Base-by-base conservation (phyloP, 1,140 invertebrate genomes). In the Drosophila pruinosa region DNA sequence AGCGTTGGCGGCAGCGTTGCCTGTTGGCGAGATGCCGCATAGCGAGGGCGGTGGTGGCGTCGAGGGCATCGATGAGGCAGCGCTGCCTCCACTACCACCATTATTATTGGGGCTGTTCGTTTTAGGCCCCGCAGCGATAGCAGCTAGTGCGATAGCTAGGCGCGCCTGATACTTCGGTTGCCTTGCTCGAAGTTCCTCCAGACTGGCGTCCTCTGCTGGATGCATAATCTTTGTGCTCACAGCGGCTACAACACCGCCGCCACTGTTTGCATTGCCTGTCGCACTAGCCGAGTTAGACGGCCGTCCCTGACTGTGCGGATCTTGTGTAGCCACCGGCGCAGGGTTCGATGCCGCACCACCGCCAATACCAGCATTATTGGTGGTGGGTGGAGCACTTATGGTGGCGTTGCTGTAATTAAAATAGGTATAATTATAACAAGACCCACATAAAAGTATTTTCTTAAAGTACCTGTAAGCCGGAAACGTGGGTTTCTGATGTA, bases 161-260 rank as follows among this genome's bases (percentile, higher is more conserved):
- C 82, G 89, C 28, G 56, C 61, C 52, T 86, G 86, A 53, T 98
- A 98, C 90, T 96, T 96, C 2, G 94, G 93, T 80, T 94, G 92
- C 65, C 95, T 93, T 7, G 97, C 95, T 53, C 96, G 93, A 70
- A 97, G 94, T 92, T 98, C 97, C 91, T 98, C 97, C 92, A 98
- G 83, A 41, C 97, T 98, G 38, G 98, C 95, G 92, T 99, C 98
- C 92, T 99, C 97, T 19, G 96, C 94, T 19, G 98, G 98, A 92
- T 99, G 98, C 82, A 99, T 95, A 53, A 99, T 98, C 93, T 97
- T 97, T 90, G 97, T 97, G 14, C 96, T 95, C 21, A 96, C 95
- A 61, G 89, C 92, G 52, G 61, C 86, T 64, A 54, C 90, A 86
- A 61, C 90, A 70, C 65, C 41, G 4, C 61, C 28, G 10, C 56